These are phyloP conservation scores for Amphimedon queenslandica DNA, from an alignment of 37 sponge, comb jelly and placozoan species.

Conservation along the genomic window DNA sequence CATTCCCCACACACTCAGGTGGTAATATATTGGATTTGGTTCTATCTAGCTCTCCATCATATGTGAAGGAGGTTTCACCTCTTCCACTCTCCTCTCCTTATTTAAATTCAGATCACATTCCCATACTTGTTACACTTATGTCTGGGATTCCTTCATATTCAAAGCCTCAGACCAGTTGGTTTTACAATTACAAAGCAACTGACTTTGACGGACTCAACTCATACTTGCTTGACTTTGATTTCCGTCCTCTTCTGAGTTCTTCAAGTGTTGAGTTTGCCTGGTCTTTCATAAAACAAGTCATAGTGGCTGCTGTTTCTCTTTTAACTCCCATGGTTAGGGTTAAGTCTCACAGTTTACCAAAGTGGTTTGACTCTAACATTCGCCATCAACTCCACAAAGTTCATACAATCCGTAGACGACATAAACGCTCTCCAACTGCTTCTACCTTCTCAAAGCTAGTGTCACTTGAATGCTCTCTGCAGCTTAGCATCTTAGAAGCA, in stretches of 20 bases:
- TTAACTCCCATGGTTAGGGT: background rate
- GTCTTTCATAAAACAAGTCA: background rate
- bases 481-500: background rate
- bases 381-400: background rate
- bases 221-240: background rate
- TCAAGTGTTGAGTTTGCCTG: background rate
- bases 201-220: too few species aligned
- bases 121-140: too few species aligned
- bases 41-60: constrained; percentile 34
- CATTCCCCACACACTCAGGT: constrained; percentile 16
- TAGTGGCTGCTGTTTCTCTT: background rate
- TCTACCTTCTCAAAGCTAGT: background rate
- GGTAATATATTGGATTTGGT: too few species aligned
- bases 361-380: background rate
- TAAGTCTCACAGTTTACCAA: background rate
- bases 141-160: too few species aligned
- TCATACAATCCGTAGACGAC: background rate
- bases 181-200: too few species aligned
- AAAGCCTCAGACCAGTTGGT: too few species aligned
- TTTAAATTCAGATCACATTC: too few species aligned
- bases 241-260: background rate
- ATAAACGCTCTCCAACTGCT: background rate
- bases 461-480: background rate
- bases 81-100: too few species aligned
- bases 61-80: too few species aligned